Percentiles rank a stretch among this genome's conserved stretches.
Conservation (phyloP, 2,113 vertebrate species). For the Stegostoma tigrinum region DNA sequence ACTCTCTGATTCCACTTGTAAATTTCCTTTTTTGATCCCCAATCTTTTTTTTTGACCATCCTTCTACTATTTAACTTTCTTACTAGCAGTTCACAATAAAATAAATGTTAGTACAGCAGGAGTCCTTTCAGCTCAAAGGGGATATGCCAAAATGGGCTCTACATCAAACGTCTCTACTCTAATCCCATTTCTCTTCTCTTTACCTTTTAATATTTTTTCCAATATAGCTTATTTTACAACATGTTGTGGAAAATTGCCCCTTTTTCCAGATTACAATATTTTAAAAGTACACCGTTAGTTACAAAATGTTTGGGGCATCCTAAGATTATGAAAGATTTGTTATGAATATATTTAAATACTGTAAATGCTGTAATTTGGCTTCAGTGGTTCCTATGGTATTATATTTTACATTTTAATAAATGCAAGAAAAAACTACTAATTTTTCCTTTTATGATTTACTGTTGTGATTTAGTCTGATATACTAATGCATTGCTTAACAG, state of each 20-base stretch:
- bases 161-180: not conserved
- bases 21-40: too few species aligned
- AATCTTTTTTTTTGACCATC: too few species aligned
- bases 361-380: not conserved
- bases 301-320: not conserved
- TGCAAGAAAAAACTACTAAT: not conserved
- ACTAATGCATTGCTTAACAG: not conserved
- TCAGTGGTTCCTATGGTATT: not conserved
- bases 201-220: not conserved
- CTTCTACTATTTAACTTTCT: too few species aligned
- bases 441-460: not conserved
- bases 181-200: not conserved
- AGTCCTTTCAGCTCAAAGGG: too few species aligned
- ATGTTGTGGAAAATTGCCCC: not conserved
- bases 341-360: not conserved
- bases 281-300: not conserved
- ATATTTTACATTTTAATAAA: not conserved
- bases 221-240: not conserved
- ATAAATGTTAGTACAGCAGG: too few species aligned
- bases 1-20: too few species aligned
- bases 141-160: too few species aligned
- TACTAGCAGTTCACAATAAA: too few species aligned
- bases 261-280: not conserved
- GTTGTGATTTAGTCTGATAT: not conserved
- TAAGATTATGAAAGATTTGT: not conserved